A percentile compares a stretch with the other conserved stretches of the same genome.
Conservation (phyloP, 2,797 vertebrate genomes). For the Melanotaenia maccullochi region DNA sequence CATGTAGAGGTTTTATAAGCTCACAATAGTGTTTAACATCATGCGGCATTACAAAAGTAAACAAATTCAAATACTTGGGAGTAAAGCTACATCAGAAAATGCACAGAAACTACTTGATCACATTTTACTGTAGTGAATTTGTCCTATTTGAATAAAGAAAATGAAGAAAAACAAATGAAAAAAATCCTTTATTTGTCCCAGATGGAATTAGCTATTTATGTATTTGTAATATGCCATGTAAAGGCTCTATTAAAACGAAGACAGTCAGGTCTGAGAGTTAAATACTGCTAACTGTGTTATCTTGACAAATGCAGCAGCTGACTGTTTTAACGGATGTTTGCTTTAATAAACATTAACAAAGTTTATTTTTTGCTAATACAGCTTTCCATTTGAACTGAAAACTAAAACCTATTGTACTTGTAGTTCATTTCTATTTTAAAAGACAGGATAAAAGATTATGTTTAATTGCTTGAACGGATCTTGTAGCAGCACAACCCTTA, state of each 20-base stretch:
- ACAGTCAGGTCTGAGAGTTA: not conserved
- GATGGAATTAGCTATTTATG: too few relatives aligned
- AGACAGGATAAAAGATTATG: too few relatives aligned
- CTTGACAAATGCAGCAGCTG: not conserved
- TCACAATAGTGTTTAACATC: too few relatives aligned
- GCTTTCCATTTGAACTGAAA: not conserved
- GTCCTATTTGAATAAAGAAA: too few relatives aligned
- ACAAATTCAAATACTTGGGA: not conserved
- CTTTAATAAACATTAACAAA: too few relatives aligned
- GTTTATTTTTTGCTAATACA: too few relatives aligned
- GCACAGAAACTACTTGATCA: not conserved
- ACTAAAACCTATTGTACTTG: not conserved
- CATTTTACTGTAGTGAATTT: not conserved
- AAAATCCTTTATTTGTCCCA: too few relatives aligned
- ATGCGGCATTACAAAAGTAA: not conserved
- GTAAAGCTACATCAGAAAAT: not conserved
- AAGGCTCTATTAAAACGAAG: not conserved
- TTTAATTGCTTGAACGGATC: conserved; percentile 24
- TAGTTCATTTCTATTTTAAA: conserved; percentile 8
- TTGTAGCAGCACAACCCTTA: conserved; percentile 22
- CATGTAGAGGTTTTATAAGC: too few relatives aligned
- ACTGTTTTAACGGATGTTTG: too few relatives aligned
- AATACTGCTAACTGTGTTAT: not conserved
- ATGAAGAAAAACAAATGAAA: too few relatives aligned
- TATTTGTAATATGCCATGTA: not conserved